Conservation (phyloP, 1,140 invertebrate species). For the Choristoneura fumiferana region DNA sequence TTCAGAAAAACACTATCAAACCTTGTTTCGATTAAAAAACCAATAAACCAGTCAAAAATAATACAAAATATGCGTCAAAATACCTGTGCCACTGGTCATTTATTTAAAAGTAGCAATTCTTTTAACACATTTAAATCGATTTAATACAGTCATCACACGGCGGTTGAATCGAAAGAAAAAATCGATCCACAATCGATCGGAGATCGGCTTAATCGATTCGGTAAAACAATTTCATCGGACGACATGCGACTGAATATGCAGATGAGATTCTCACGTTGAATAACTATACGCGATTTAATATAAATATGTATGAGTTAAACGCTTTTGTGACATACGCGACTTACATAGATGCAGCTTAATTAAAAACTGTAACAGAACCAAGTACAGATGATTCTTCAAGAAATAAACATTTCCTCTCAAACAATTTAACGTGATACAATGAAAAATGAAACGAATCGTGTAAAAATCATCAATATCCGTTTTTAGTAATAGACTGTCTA, state of each 20-base stretch:
- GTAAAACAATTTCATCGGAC: conserved; percentile 60
- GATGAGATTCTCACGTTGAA: conserved; percentile 38
- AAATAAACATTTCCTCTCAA: too few relatives aligned
- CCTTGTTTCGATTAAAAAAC: not conserved
- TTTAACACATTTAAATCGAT: conserved; percentile 27
- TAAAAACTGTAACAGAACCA: too few relatives aligned
- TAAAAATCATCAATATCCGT: too few relatives aligned
- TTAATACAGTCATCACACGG: conserved; percentile 43
- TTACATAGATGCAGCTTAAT: not conserved
- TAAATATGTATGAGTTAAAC: conserved; percentile 10
- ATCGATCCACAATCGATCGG: conserved; percentile 49
- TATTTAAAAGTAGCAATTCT: conserved; percentile 14
- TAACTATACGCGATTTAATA: conserved; percentile 13
- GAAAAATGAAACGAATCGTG: too few relatives aligned
- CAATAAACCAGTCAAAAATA: not conserved
- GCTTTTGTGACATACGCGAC: not conserved
- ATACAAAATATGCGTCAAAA: conserved; percentile 16
- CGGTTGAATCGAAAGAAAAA: conserved; percentile 40
- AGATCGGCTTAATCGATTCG: conserved; percentile 61
- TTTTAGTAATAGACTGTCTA: too few relatives aligned
- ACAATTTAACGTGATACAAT: too few relatives aligned
- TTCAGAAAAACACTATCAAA: too few relatives aligned
- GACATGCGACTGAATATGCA: conserved; percentile 38
- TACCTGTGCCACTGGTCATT: not conserved
- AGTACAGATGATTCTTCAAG: too few relatives aligned